Evolutionary conservation across 2,888 invertebrate species (phyloP), one percentile per base, ranked within the genome.

Genomic region (Proisotoma minuta): DNA sequence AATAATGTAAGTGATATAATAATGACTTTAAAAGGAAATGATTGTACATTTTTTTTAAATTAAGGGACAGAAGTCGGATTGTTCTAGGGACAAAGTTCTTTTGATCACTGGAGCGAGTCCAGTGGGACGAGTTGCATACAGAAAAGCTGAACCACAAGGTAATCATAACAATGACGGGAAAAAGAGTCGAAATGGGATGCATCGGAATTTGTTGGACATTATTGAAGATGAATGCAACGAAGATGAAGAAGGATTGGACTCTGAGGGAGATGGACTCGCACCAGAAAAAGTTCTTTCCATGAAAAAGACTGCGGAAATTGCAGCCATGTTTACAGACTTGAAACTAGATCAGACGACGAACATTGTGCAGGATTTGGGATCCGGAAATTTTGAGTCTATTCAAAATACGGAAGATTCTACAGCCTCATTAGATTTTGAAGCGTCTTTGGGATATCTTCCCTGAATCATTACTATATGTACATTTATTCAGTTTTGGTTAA

Each of bases 271-370:
- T 28, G 66, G 57, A n/a, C 52, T 68, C 15, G 71, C 63, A 3
- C 66, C 75, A 8, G 73, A 72, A 56, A 89, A 89, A 74, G 89
- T 89, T 0, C 79, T 91, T 0, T 89, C 89, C 58, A 89, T 91
- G 27, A 91, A 91, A 78, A 91, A 91, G 77, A 88, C 89, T 2
- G 91, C 91, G 0, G 91, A 91, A 77, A 91, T 91, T 74, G 91
- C 91, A 0, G 91, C 91, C 0, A 79, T 91, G 27, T 91, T 92
- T 77, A 87, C 88, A 0, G 88, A 89, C 75, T 84, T 75, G 40
- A 75, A 75, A 65, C 56, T 76, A 20, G 72, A 74, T 47, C 74
- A 75, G 63, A 73, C 72, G 3, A 74, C 75, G 4, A 75, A 75
- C 58, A 69, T 75, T 15, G 65, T 74, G 39, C 53, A 70, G 20